Evolutionary conservation across 2,113 vertebrate genomes (phyloP).

Genomic region (Argyrosomus japonicus): DNA sequence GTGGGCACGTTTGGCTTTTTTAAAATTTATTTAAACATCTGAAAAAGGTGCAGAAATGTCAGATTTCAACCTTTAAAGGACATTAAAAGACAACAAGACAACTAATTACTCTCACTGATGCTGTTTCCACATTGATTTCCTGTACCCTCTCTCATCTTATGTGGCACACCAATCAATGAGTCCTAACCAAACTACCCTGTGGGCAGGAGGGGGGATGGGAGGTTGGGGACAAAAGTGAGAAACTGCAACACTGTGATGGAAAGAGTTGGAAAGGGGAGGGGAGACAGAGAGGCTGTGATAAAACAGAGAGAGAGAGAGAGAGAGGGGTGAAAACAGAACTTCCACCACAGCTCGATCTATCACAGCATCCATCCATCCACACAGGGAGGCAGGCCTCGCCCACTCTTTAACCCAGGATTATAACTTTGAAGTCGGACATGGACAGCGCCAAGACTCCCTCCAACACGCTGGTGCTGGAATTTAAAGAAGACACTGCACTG

Average conservation of each 20-base stretch:
- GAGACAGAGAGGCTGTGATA: constrained; percentile 30
- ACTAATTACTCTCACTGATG: not conserved
- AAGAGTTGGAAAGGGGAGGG: constrained; percentile 49
- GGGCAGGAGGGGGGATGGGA: constrained; percentile 46
- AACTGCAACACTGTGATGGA: constrained; percentile 44
- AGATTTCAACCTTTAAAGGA: not conserved
- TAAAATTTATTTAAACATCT: not conserved
- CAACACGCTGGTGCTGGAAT: constrained; percentile 78
- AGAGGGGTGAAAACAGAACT: constrained; percentile 3
- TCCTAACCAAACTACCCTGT: constrained; percentile 55
- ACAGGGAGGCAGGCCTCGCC: not conserved
- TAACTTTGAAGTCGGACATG: constrained; percentile 40
- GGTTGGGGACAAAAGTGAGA: constrained; percentile 10
- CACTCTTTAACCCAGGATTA: constrained; percentile 14
- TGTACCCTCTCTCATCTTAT: constrained; percentile 12
- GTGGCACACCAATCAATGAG: constrained; percentile 72
- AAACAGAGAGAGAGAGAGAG: constrained; percentile 10
- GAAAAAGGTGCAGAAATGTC: constrained; percentile 3
- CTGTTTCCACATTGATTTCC: constrained; percentile 36
- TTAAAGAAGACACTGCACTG: constrained; percentile 85
- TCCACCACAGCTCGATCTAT: constrained; percentile 27
- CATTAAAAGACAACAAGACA: not conserved
- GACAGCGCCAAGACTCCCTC: constrained; percentile 45
- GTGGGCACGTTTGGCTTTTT: not conserved
- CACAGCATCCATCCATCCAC: constrained; percentile 31